phyloP scores from a whole-genome alignment of 2,113 vertebrate genomes.

The Phrynosoma blainvillii region DNA sequence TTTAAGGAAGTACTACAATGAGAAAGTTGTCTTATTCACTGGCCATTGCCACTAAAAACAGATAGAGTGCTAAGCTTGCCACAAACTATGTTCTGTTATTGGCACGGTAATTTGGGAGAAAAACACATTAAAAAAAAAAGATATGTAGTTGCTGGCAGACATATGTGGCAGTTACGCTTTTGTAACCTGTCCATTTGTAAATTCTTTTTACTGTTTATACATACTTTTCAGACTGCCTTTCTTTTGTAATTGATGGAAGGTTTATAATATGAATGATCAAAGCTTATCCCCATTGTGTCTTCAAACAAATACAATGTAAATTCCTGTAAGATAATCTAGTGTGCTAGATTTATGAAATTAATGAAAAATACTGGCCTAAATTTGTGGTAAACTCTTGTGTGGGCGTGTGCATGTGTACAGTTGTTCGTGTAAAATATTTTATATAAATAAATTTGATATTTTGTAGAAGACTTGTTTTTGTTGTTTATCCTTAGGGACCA shows the following conservation, averaged over 20 bases:
- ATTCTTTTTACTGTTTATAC: constrained; percentile 99
- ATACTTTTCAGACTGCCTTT: constrained; percentile 99
- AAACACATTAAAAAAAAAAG: not conserved
- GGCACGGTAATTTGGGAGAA: constrained; percentile 38
- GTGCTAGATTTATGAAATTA: constrained; percentile 87
- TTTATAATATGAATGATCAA: constrained; percentile 84
- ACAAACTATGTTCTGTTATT: constrained; percentile 18
- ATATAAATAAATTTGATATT: constrained; percentile 98
- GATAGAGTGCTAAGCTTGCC: not conserved
- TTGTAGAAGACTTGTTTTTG: constrained; percentile 78
- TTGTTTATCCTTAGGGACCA: constrained; percentile 3
- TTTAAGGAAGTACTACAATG: constrained; percentile 1
- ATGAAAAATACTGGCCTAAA: constrained; percentile 82
- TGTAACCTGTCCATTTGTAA: constrained; percentile 99
- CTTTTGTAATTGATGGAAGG: constrained; percentile 92
- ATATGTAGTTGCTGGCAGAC: constrained; percentile 57
- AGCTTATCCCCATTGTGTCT: constrained; percentile 94
- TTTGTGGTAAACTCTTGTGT: constrained; percentile 89
- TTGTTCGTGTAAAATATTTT: constrained; percentile 86
- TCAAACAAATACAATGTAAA: constrained; percentile 86
- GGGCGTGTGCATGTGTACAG: constrained; percentile 94
- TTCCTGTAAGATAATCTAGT: constrained; percentile 83
- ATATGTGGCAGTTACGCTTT: constrained; percentile 86
- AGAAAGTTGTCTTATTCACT: not conserved
- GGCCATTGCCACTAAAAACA: constrained; percentile 27